Evolutionary conservation across 2,888 invertebrate species (phyloP).

Genomic region (Tholera decimalis): DNA sequence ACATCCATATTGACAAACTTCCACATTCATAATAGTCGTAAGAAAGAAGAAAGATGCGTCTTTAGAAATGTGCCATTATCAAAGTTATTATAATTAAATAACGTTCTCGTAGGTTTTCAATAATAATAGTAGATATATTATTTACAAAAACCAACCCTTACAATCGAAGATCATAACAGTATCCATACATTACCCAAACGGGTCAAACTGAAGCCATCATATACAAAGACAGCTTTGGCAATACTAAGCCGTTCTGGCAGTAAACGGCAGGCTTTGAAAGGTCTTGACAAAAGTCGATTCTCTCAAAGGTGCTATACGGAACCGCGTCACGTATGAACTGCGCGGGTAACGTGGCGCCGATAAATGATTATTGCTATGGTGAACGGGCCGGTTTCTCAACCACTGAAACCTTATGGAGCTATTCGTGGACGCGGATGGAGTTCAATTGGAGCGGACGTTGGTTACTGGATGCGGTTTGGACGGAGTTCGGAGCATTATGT

Average conservation of each 20-base stretch:
- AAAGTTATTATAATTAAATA: not conserved
- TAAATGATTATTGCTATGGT: constrained; percentile 82
- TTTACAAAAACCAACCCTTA: too few relatives aligned
- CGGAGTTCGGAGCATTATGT: not conserved
- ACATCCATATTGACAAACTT: too few relatives aligned
- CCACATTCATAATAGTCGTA: too few relatives aligned
- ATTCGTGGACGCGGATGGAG: constrained; percentile 54
- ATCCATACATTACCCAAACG: constrained; percentile 34
- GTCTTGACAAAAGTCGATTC: constrained; percentile 67
- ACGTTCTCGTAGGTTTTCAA: not conserved
- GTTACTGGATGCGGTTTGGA: constrained; percentile 32
- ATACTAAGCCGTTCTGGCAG: constrained; percentile 61
- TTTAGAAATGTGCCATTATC: too few relatives aligned
- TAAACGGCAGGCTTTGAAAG: constrained; percentile 61
- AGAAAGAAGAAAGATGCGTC: too few relatives aligned
- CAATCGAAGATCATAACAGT: constrained; percentile 35
- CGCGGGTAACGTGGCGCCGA: constrained; percentile 68
- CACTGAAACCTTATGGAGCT: constrained; percentile 72
- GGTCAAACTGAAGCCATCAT: constrained; percentile 35
- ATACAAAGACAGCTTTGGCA: constrained; percentile 63
- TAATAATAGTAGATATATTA: too few relatives aligned
- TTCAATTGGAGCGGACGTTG: constrained; percentile 23
- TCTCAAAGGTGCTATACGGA: constrained; percentile 67
- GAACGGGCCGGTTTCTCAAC: constrained; percentile 75
- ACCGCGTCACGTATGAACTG: constrained; percentile 79